Evolutionary conservation across 2,888 invertebrate genomes (phyloP), one percentile per base, ranked within the genome.

Genomic region (Agapostemon virescens): DNA sequence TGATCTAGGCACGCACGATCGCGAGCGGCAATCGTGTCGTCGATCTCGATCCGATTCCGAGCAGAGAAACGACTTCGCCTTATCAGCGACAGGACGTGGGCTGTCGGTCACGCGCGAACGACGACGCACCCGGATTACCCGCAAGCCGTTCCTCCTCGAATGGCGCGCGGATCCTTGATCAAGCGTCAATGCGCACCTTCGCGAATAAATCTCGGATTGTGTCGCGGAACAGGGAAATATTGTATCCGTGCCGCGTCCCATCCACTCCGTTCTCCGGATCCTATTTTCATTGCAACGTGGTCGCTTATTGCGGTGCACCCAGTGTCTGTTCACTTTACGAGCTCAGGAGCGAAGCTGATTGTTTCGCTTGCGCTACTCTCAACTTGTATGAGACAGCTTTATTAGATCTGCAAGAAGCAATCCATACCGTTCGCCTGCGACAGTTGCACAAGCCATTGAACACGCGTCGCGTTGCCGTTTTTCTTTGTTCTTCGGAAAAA

Each of bases 61-160:
- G 79, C 66, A 23, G 76, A 83, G 79, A 69, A 77, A 82, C 69
- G 73, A 64, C 74, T 69, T 81, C 64, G 73, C 73, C 80, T 83
- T 82, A 82, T 84, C 82, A 83, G 77, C 52, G 87, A 84, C 85
- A 81, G 79, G 58, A 70, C 77, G 85, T 81, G 75, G 83, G 85
- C 71, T 70, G 82, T 69, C 70, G 79, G 77, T 83, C 72, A 73
- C 73, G 80, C 80, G 80, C 71, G 84, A 85, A 82, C 76, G 80
- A 64, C 72, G 76, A 74, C 78, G 84, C 82, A 79, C 72, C 82
- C 74, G 77, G 83, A 83, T 83, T 87, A 87, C 79, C 77, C 82
- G 81, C 64, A 71, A 70, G 64, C 49, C 78, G 30, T n/a, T 66
- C 15, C 30, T n/a, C 33, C n/a, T 30, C 49, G 64, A 64, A 33